A percentile compares a stretch with the other conserved stretches of the same genome.
Conservation (phyloP, 2,888 invertebrate species). For the Heteropelma amictum region DNA sequence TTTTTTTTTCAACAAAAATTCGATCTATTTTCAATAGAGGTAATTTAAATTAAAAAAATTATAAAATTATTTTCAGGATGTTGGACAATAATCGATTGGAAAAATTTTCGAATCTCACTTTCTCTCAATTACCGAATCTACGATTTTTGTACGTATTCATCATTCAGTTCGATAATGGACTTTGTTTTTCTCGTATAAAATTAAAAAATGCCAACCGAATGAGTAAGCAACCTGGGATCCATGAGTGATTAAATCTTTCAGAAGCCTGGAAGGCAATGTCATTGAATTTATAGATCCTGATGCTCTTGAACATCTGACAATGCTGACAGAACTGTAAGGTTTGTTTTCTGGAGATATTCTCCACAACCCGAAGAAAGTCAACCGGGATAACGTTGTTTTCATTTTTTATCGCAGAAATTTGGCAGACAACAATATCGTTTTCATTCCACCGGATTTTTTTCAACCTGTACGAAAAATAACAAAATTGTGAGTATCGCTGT, state of each 20-base stretch:
- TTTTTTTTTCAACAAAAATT: too few species aligned
- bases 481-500: conserved; percentile 78
- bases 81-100: conserved; percentile 35
- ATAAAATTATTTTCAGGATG: conserved; percentile 7
- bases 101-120: conserved; percentile 35
- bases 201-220: conserved; percentile 21
- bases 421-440: conserved; percentile 78
- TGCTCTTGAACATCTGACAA: conserved; percentile 77
- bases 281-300: conserved; percentile 77
- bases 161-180: too few species aligned
- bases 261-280: conserved; percentile 75
- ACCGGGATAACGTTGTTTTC: conserved; percentile 25
- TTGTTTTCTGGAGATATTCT: conserved; percentile 10
- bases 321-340: conserved; percentile 80
- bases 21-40: too few species aligned
- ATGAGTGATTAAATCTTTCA: conserved; percentile 50
- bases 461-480: conserved; percentile 75
- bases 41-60: not conserved
- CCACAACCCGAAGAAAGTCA: not conserved
- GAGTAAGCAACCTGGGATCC: too few species aligned
- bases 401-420: conserved; percentile 76
- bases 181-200: not conserved
- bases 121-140: conserved; percentile 32
- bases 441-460: conserved; percentile 77
- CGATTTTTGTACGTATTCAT: conserved; percentile 31